A percentile compares a stretch with the other conserved stretches of the same genome.
phyloP scores from a whole-genome alignment of 2,888 invertebrate genomes.

The Parnassius smintheus region DNA sequence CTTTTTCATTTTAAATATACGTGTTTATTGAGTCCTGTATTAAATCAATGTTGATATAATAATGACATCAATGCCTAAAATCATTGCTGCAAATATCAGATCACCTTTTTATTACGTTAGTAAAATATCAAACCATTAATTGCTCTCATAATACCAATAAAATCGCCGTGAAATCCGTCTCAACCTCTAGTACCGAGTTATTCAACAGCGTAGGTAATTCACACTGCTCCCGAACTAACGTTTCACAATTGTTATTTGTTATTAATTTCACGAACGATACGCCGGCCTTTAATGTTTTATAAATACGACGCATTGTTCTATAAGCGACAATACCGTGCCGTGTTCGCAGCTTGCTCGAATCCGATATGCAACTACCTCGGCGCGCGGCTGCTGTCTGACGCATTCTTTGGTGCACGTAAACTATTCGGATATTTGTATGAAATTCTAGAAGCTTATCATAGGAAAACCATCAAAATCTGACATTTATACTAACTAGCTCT shows the following conservation, averaged over 20 bases:
- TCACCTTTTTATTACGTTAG: too few species aligned
- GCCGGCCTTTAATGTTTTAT: conserved; percentile 80
- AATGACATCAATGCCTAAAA: conserved; percentile 1
- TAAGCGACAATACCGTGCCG: conserved; percentile 74
- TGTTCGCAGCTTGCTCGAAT: conserved; percentile 65
- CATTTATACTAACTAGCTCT: too few species aligned
- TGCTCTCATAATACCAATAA: conserved; percentile 9
- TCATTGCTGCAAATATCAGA: conserved; percentile 3
- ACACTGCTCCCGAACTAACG: conserved; percentile 75
- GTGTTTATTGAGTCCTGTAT: too few species aligned
- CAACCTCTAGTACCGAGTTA: conserved; percentile 40
- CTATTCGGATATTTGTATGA: conserved; percentile 20
- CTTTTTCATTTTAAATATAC: too few species aligned
- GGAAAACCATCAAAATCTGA: neutral
- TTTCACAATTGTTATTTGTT: conserved; percentile 81
- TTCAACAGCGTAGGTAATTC: conserved; percentile 73
- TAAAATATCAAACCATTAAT: too few species aligned
- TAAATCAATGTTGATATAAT: too few species aligned
- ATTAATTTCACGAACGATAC: conserved; percentile 81
- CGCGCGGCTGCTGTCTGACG: conserved; percentile 52
- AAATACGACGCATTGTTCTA: conserved; percentile 80
- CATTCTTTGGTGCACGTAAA: conserved; percentile 42
- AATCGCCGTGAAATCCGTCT: conserved; percentile 17
- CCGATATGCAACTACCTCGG: conserved; percentile 61
- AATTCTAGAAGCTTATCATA: conserved; percentile 10